Evolutionary conservation across 2,113 vertebrate genomes (phyloP).

Genomic region (Cygnus atratus): DNA sequence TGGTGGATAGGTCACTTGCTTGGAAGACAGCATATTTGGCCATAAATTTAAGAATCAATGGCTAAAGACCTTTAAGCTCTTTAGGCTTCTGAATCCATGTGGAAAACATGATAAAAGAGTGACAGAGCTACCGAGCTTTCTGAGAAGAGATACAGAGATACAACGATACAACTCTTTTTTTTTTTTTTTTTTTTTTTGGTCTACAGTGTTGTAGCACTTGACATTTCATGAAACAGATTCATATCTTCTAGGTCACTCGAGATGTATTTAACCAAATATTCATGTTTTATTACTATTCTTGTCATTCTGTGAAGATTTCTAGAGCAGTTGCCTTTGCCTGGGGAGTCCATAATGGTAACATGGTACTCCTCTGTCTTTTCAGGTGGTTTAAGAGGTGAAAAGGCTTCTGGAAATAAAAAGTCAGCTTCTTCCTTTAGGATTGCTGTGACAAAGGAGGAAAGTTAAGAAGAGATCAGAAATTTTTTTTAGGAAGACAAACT

Average conservation of each 20-base stretch:
- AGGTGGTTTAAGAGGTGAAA: neutral
- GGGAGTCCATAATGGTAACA: neutral
- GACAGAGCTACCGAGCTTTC: neutral
- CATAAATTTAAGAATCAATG: neutral
- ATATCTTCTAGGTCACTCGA: neutral
- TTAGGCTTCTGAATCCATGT: neutral
- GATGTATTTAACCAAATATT: neutral
- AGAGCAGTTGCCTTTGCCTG: neutral
- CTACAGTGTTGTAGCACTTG: neutral
- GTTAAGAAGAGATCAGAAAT: neutral
- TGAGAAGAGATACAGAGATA: neutral
- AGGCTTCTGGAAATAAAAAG: neutral
- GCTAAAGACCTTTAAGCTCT: neutral
- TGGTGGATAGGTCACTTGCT: neutral
- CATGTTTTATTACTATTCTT: neutral
- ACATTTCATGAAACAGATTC: neutral
- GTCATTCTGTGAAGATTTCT: neutral
- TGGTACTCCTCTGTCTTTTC: neutral
- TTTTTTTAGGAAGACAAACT: neutral
- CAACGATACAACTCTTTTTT: rapidly evolving
- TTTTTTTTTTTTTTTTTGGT: neutral
- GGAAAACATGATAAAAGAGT: neutral
- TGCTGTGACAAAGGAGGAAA: neutral
- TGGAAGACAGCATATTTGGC: neutral
- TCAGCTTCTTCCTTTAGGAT: neutral